Conservation (phyloP, 2,113 vertebrate species). For the Pleuronectes platessa region DNA sequence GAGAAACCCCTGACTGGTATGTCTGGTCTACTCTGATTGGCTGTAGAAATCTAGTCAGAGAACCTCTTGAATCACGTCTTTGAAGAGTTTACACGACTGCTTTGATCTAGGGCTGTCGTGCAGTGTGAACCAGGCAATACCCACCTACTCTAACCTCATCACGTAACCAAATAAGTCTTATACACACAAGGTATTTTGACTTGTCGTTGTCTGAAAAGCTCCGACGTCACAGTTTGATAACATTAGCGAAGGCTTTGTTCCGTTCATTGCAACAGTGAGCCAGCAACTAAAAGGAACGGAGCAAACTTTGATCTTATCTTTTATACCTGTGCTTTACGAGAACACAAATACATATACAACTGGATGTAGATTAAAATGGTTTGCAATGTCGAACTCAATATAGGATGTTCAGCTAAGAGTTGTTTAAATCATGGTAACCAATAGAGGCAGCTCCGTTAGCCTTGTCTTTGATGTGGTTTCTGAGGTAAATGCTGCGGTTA, state of each 20-base stretch:
- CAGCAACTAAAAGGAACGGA: too few species aligned
- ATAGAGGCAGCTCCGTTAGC: background rate
- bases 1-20: background rate
- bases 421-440: background rate
- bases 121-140: too few species aligned
- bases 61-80: too few species aligned
- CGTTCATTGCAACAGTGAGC: too few species aligned
- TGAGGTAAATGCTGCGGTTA: constrained; percentile 3
- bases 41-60: too few species aligned
- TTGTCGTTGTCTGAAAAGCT: too few species aligned
- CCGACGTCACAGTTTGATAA: too few species aligned
- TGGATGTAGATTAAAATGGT: background rate
- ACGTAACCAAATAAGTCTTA: background rate
- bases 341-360: too few species aligned
- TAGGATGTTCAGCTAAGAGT: background rate
- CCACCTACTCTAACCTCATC: background rate
- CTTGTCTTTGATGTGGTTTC: constrained; percentile 11
- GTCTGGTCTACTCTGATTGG: background rate
- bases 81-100: too few species aligned
- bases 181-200: background rate
- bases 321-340: background rate
- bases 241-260: too few species aligned
- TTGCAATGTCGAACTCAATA: background rate
- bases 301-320: background rate
- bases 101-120: too few species aligned